A percentile compares a stretch with the other conserved stretches of the same genome.
Evolutionary conservation across 1,140 invertebrate species (phyloP).

Genomic region (Trichonephila inaurata): DNA sequence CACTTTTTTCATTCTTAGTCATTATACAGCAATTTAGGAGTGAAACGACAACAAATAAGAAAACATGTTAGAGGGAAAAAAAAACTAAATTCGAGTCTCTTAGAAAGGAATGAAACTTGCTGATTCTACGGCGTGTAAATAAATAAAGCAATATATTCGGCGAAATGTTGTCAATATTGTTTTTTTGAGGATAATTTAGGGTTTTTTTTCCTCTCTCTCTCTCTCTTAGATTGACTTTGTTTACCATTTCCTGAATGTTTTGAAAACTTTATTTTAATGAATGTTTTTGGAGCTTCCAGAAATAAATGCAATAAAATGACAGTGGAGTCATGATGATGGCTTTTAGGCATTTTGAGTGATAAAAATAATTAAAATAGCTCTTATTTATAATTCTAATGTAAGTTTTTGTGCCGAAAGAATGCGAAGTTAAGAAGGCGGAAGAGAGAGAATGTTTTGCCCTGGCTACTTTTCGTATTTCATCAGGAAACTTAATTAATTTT

Average conservation of each 20-base stretch:
- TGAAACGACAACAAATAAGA: neutral
- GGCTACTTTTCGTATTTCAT: neutral
- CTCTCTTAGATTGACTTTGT: neutral
- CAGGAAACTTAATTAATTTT: neutral
- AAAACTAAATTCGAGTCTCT: neutral
- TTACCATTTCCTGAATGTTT: neutral
- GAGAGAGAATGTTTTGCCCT: neutral
- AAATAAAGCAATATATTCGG: neutral
- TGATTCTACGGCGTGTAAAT: neutral
- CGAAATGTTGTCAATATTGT: neutral
- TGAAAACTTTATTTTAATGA: neutral
- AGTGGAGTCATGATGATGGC: neutral
- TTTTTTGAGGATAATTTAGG: neutral
- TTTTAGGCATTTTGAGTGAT: slow-evolving; percentile 40
- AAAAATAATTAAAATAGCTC: slow-evolving; percentile 44
- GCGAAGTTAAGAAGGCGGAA: neutral
- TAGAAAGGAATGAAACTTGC: neutral
- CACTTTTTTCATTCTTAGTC: neutral
- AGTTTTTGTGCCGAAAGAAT: neutral
- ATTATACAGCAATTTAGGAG: neutral
- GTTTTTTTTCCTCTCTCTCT: neutral
- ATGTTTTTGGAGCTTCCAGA: neutral
- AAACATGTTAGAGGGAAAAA: neutral
- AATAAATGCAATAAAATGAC: neutral
- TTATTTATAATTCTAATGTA: neutral